Evolutionary conservation across 2,113 vertebrate genomes (phyloP).

Genomic region (Platycercus adscitus): DNA sequence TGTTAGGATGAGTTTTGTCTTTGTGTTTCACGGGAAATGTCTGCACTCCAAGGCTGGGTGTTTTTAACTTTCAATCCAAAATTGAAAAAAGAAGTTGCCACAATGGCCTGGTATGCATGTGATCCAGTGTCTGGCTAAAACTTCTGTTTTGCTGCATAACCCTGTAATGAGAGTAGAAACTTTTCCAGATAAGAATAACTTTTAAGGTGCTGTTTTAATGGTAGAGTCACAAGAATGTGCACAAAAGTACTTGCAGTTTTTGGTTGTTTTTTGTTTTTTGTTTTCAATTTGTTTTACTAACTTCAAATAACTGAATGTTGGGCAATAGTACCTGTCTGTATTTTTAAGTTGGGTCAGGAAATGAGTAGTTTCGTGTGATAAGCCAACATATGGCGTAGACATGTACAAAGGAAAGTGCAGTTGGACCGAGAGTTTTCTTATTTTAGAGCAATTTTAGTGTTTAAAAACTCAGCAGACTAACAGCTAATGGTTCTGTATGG

Average conservation of each 20-base stretch:
- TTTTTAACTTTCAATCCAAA: background rate
- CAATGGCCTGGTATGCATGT: background rate
- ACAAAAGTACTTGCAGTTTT: background rate
- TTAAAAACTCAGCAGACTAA: background rate
- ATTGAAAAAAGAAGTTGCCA: background rate
- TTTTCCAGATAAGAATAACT: background rate
- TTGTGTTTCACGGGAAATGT: background rate
- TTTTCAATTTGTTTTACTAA: background rate
- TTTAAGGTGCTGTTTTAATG: background rate
- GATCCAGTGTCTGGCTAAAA: background rate
- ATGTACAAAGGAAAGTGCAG: background rate
- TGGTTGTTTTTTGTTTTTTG: background rate
- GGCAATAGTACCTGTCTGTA: background rate
- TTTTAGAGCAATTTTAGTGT: background rate
- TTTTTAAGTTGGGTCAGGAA: constrained; percentile 35
- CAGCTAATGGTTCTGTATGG: background rate
- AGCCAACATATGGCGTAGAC: background rate
- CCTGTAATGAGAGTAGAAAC: background rate
- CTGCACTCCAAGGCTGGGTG: background rate
- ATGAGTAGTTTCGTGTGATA: background rate
- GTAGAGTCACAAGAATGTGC: background rate
- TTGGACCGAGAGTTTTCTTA: background rate
- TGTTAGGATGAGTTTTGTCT: background rate
- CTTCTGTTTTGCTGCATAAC: background rate
- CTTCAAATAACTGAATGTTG: constrained; percentile 2